Conservation (phyloP, 2,888 invertebrate species). For the Parnassius glacialis region DNA sequence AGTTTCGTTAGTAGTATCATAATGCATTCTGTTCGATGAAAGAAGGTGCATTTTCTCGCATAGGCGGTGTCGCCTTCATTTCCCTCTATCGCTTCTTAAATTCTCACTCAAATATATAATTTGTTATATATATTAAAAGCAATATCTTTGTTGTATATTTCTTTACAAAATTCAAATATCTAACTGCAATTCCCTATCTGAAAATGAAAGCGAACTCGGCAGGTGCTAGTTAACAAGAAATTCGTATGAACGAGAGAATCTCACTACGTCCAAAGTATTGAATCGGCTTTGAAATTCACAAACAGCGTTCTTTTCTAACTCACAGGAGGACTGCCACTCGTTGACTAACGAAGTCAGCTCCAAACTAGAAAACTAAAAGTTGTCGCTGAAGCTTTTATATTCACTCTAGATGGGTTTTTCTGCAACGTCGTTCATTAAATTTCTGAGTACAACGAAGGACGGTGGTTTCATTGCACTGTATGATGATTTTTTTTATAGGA, state of each 20-base stretch:
- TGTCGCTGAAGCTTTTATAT: slow-evolving; percentile 6
- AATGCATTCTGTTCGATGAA: no score
- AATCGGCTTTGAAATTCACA: slow-evolving; percentile 12
- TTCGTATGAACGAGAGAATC: not conserved
- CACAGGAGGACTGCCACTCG: slow-evolving; percentile 7
- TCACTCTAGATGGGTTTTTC: not conserved
- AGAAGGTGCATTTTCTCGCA: no score
- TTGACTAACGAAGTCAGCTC: slow-evolving; percentile 9
- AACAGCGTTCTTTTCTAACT: slow-evolving; percentile 7
- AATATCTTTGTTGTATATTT: no score
- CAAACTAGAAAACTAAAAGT: slow-evolving; percentile 14
- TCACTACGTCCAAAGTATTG: not conserved
- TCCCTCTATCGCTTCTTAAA: no score
- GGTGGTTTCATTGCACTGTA: no score
- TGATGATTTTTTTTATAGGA: no score
- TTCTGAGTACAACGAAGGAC: not conserved
- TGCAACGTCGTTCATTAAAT: not conserved
- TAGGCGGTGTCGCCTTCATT: no score
- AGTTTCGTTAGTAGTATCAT: no score
- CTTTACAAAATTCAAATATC: no score
- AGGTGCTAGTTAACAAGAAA: slow-evolving; percentile 5
- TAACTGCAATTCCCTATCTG: not conserved
- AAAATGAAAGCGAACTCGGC: not conserved
- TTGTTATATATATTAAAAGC: no score
- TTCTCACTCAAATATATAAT: no score